phyloP scores from a whole-genome alignment of 2,888 invertebrate genomes.

The Philereme vetulata region DNA sequence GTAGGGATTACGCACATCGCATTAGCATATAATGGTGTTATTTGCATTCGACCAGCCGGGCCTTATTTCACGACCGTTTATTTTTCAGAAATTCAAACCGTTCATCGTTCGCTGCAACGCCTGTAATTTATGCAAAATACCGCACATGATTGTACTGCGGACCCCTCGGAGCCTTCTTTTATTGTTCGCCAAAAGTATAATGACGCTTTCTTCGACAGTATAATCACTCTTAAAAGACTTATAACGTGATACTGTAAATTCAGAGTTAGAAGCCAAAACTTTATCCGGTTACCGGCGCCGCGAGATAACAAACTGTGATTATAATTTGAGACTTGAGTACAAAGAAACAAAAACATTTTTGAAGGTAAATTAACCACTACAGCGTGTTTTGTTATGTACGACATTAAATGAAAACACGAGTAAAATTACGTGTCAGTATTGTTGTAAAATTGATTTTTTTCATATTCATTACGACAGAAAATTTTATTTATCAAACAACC shows the following conservation, averaged over 20 bases:
- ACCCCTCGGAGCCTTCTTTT: conserved; percentile 58
- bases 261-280: conserved; percentile 3
- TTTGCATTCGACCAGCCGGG: conserved; percentile 70
- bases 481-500: too few species aligned
- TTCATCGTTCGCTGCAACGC: conserved; percentile 62
- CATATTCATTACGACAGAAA: too few species aligned
- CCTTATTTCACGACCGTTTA: conserved; percentile 72
- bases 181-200: conserved; percentile 47
- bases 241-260: conserved; percentile 16
- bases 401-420: too few species aligned
- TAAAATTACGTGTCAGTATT: too few species aligned
- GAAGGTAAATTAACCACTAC: too few species aligned
- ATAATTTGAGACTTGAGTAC: neutral
- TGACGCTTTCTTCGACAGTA: conserved; percentile 45
- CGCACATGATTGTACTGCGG: conserved; percentile 68
- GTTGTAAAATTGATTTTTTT: too few species aligned
- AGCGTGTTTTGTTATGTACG: too few species aligned
- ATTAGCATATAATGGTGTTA: conserved; percentile 81
- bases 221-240: conserved; percentile 16
- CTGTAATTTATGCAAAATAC: conserved; percentile 79
- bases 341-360: too few species aligned
- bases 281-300: neutral
- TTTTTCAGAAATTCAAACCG: conserved; percentile 74
- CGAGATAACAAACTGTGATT: neutral
- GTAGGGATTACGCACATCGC: conserved; percentile 71